Percentiles rank a stretch among this genome's conserved stretches.
These are phyloP conservation scores for Microtus richardsoni DNA, from an alignment of 2,113 vertebrate species.

Conservation along the genomic window DNA sequence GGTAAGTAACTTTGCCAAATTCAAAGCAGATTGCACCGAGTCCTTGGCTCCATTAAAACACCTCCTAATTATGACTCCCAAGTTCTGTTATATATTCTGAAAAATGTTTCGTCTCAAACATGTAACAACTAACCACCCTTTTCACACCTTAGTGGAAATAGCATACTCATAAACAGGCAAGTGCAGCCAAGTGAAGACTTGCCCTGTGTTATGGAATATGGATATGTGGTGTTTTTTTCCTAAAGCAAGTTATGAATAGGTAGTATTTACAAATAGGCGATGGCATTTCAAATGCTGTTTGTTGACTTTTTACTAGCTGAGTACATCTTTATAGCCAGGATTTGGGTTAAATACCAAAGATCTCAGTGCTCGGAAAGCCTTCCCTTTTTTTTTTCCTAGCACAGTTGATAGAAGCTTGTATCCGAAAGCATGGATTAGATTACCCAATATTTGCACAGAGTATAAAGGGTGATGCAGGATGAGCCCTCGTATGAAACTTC, in stretches of 20 bases:
- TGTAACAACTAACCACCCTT: not conserved
- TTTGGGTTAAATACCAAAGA: not conserved
- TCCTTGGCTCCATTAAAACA: not conserved
- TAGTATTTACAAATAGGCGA: not conserved
- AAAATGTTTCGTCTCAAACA: conserved; percentile 31
- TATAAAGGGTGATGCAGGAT: not conserved
- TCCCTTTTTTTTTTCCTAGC: not conserved
- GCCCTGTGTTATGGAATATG: not conserved
- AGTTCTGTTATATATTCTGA: conserved; percentile 21
- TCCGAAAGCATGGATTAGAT: not conserved
- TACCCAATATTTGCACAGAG: not conserved
- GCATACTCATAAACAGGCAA: not conserved
- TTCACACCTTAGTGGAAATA: conserved; percentile 22
- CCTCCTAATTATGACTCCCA: conserved; percentile 19
- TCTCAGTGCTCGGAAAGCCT: not conserved
- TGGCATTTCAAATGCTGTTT: not conserved
- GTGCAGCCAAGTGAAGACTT: not conserved
- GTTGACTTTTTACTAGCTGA: not conserved
- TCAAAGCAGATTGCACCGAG: not conserved
- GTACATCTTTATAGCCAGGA: not conserved
- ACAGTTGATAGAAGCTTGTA: not conserved
- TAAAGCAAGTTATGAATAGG: not conserved
- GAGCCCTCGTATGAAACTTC: not conserved
- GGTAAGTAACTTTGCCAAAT: conserved; percentile 38
- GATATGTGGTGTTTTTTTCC: no score